Evolutionary conservation across 2,113 vertebrate species (phyloP).

Genomic region (Podiceps cristatus): DNA sequence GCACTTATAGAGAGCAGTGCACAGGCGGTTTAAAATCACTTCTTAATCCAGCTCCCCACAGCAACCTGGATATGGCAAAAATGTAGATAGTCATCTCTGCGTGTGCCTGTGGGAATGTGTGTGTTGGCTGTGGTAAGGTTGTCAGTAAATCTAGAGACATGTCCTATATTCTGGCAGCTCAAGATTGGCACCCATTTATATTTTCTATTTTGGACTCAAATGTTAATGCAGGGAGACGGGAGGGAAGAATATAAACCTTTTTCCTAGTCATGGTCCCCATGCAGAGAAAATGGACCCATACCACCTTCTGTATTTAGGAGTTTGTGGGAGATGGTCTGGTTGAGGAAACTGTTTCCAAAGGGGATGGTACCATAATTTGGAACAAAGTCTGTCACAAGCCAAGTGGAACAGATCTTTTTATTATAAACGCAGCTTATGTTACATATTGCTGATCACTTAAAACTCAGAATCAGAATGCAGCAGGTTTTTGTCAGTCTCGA

Average conservation of each 20-base stretch:
- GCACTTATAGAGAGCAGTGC: neutral
- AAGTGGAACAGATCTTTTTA: neutral
- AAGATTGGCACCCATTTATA: neutral
- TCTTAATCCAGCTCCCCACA: neutral
- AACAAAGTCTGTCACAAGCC: neutral
- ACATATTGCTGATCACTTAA: neutral
- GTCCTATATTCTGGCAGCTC: conserved; percentile 21
- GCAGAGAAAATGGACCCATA: neutral
- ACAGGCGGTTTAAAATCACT: neutral
- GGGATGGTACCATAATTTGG: neutral
- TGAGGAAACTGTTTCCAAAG: neutral
- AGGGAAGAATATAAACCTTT: neutral
- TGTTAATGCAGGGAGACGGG: neutral
- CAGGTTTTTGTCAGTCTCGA: neutral
- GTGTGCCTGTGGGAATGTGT: neutral
- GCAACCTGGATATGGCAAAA: neutral
- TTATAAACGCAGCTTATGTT: neutral
- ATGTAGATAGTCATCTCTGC: neutral
- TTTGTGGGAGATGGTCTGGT: neutral
- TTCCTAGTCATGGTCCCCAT: neutral
- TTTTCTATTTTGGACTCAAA: neutral
- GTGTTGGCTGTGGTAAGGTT: neutral
- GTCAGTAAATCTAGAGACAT: conserved; percentile 35
- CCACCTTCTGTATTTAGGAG: neutral
- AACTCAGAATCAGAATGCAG: neutral